A percentile compares a stretch with the other conserved stretches of the same genome.
phyloP scores from a whole-genome alignment of 1,140 invertebrate species.

The Agraylea sexmaculata region DNA sequence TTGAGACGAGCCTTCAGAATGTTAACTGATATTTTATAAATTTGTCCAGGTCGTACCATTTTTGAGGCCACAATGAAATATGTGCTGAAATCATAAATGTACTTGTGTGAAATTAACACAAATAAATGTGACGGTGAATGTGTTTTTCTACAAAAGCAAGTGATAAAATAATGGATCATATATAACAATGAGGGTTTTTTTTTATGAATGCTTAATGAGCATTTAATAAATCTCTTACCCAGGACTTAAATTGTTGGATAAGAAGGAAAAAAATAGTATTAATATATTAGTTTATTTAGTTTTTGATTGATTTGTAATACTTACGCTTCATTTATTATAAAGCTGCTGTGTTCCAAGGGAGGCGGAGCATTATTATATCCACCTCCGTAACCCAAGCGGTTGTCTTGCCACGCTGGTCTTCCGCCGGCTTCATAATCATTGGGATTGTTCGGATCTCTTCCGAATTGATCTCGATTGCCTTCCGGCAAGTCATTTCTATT shows the following conservation, averaged over 20 bases:
- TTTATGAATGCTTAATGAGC: conserved; percentile 3
- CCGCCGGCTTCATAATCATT: conserved; percentile 25
- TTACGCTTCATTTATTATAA: conserved; percentile 50
- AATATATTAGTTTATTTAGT: conserved; percentile 3
- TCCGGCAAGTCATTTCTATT: conserved; percentile 13
- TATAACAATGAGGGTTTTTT: conserved; percentile 1
- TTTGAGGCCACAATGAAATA: conserved; percentile 80
- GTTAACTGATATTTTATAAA: conserved; percentile 72
- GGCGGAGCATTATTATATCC: conserved; percentile 26
- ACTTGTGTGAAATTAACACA: conserved; percentile 11
- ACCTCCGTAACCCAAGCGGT: conserved; percentile 24
- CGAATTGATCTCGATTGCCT: conserved; percentile 10
- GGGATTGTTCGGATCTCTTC: conserved; percentile 15
- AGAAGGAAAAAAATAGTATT: conserved; percentile 16
- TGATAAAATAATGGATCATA: conserved; percentile 1
- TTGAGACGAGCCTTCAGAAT: conserved; percentile 60
- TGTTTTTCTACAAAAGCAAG: not conserved
- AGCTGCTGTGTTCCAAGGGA: conserved; percentile 36
- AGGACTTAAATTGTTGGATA: conserved; percentile 5
- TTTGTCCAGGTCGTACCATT: conserved; percentile 74
- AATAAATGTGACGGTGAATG: conserved; percentile 3
- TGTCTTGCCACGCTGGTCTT: conserved; percentile 25
- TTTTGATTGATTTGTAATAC: conserved; percentile 22
- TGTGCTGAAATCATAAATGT: conserved; percentile 43
- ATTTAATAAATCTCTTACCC: conserved; percentile 10